Percentiles rank a stretch among this genome's conserved stretches.
Conservation (phyloP, 2,113 vertebrate genomes). For the Pristiophorus japonicus region DNA sequence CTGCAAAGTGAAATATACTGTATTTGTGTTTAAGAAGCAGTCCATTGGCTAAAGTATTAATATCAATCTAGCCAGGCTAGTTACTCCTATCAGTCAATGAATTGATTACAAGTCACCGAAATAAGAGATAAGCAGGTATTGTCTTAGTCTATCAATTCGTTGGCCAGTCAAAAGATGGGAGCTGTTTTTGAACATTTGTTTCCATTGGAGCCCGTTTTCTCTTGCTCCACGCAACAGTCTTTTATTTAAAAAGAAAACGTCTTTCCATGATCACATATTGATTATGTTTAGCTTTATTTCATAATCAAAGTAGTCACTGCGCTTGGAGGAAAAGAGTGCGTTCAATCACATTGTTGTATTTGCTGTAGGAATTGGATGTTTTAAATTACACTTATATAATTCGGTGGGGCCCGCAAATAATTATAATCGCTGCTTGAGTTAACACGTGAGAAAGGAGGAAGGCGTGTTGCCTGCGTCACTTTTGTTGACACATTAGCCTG, state of each 20-base stretch:
- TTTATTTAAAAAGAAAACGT: not conserved
- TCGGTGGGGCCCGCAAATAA: not conserved
- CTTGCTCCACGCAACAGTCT: not conserved
- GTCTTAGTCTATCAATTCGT: not conserved
- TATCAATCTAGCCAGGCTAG: not conserved
- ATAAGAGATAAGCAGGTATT: not conserved
- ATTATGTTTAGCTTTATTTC: not conserved
- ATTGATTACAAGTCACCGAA: not conserved
- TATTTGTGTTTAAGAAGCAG: not conserved
- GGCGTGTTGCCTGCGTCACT: not conserved
- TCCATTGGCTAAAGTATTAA: not conserved
- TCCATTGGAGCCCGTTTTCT: not conserved
- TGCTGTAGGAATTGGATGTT: not conserved
- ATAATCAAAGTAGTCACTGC: not conserved
- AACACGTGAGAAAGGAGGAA: no score
- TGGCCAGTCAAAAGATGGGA: not conserved
- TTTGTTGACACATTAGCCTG: not conserved
- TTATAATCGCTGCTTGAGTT: slow-evolving; percentile 5
- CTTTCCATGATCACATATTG: no score
- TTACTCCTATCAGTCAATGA: not conserved
- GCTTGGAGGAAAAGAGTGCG: not conserved
- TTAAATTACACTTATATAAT: not conserved
- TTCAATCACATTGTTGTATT: not conserved
- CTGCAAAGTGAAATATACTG: not conserved
- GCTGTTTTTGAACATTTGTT: not conserved